phyloP scores from a whole-genome alignment of 2,888 invertebrate species.

The Caenorhabditis becei region DNA sequence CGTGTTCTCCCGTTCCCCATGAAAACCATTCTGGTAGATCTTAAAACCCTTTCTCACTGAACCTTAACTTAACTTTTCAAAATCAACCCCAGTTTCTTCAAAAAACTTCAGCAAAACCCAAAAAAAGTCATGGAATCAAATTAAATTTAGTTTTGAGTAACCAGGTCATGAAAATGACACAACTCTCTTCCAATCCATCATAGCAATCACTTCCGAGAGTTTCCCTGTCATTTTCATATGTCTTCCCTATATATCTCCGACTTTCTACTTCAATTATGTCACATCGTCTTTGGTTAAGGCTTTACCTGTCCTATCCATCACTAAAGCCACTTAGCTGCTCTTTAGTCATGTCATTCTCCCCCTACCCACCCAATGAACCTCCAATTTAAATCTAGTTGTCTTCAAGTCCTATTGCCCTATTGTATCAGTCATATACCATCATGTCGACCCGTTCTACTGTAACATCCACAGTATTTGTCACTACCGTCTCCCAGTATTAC shows the following conservation, averaged over 20 bases:
- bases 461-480: slow-evolving; percentile 33
- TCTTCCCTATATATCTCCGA: background rate
- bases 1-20: slow-evolving; percentile 31
- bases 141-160: slow-evolving; percentile 27
- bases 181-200: slow-evolving; percentile 16
- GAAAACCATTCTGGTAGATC: slow-evolving; percentile 34
- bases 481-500: slow-evolving; percentile 38
- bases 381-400: slow-evolving; percentile 15
- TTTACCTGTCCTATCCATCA: slow-evolving; percentile 41
- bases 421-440: slow-evolving; percentile 1
- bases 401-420: background rate
- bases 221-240: slow-evolving; percentile 11
- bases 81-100: background rate
- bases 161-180: slow-evolving; percentile 57
- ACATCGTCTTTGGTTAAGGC: slow-evolving; percentile 58
- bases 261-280: background rate
- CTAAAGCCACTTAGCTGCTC: slow-evolving; percentile 1
- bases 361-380: background rate
- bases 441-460: slow-evolving; percentile 1
- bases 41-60: too few species aligned
- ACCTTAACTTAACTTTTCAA: background rate
- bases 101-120: slow-evolving; percentile 10
- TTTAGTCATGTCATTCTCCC: slow-evolving; percentile 44
- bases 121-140: too few species aligned
- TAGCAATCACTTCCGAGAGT: slow-evolving; percentile 24